These are phyloP conservation scores for Rhizoglyphus robini DNA, from an alignment of 1,140 invertebrate species.

Conservation along the genomic window DNA sequence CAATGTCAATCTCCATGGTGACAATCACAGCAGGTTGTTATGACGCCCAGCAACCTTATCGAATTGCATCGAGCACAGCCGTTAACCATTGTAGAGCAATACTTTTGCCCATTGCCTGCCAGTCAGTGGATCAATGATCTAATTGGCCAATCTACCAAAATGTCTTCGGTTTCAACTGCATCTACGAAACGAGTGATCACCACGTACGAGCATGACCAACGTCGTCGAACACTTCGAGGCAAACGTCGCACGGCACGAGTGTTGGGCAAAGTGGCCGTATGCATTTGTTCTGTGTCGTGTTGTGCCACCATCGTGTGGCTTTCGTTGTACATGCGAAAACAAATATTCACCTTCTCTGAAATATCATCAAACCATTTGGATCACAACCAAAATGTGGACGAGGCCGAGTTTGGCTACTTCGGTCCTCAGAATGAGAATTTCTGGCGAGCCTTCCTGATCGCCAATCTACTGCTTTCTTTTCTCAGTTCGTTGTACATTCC, in stretches of 20 bases:
- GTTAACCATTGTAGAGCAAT: too few relatives aligned
- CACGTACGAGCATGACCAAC: too few relatives aligned
- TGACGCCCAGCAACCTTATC: too few relatives aligned
- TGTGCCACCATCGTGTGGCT: slow-evolving; percentile 4
- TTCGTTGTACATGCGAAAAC: background rate
- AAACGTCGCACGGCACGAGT: background rate
- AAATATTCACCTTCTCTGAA: background rate
- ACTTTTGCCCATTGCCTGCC: too few relatives aligned
- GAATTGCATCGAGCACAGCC: too few relatives aligned
- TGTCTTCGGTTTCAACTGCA: too few relatives aligned
- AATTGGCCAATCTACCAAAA: too few relatives aligned
- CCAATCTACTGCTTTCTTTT: background rate
- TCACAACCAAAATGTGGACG: background rate
- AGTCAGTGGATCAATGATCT: too few relatives aligned
- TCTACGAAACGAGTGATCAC: too few relatives aligned
- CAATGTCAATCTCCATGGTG: too few relatives aligned
- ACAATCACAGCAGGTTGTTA: too few relatives aligned
- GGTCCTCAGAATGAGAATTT: background rate
- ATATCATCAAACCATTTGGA: background rate
- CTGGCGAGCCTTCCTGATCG: slow-evolving; percentile 3
- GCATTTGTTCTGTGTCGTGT: background rate
- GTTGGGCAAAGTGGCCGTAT: background rate
- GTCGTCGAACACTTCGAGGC: background rate
- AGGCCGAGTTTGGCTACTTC: background rate
- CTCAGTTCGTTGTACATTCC: background rate